These are phyloP conservation scores for Lasioglossum albipes DNA, from an alignment of 1,140 invertebrate species.

Conservation along the genomic window DNA sequence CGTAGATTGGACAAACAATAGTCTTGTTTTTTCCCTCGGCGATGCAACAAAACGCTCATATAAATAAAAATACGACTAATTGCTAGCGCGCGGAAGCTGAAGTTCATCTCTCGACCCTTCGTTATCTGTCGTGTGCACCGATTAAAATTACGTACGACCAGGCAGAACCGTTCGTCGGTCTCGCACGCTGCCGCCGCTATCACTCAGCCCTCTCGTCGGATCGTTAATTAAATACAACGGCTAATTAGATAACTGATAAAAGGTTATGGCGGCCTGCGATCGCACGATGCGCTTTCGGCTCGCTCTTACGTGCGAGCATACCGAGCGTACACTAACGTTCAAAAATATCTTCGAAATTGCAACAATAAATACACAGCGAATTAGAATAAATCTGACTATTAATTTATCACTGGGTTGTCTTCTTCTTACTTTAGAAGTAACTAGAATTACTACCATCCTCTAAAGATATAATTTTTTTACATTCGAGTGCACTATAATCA, in stretches of 20 bases:
- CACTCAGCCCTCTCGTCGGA: conserved; percentile 50
- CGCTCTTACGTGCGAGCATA: no score
- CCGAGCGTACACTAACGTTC: no score
- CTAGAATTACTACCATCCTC: no score
- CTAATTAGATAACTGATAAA: conserved; percentile 75
- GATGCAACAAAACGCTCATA: conserved; percentile 52
- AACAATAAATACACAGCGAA: no score
- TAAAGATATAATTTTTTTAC: no score
- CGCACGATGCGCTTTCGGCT: conserved; percentile 35
- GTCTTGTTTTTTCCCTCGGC: no score
- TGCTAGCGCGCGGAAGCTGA: conserved; percentile 62
- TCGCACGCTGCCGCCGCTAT: conserved; percentile 42
- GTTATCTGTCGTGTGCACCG: conserved; percentile 67
- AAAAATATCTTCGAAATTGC: no score
- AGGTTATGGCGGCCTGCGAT: conserved; percentile 59
- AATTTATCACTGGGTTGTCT: no score
- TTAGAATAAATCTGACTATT: no score
- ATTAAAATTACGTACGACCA: conserved; percentile 70
- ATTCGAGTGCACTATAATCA: no score
- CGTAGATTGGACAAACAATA: no score
- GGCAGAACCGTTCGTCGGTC: conserved; percentile 32
- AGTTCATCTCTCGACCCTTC: conserved; percentile 69
- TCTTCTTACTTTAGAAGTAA: no score
- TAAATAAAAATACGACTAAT: conserved; percentile 75
- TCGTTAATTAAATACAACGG: conserved; percentile 72